Conservation (phyloP, 2,797 vertebrate genomes). For the Centroberyx gerrardi region DNA sequence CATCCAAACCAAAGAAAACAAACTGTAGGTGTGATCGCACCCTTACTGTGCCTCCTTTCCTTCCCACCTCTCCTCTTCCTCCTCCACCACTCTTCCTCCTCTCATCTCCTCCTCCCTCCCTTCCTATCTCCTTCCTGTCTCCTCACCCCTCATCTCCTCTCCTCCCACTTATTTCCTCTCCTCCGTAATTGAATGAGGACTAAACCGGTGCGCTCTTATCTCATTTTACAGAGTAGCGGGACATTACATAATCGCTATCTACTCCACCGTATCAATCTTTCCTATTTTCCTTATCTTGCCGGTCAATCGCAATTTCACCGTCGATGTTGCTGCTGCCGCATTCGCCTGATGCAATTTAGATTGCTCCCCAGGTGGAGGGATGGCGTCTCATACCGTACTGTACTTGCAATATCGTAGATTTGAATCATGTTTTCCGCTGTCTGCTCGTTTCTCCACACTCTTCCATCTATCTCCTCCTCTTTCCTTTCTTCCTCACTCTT, state of each 20-base stretch:
- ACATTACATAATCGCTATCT: constrained; percentile 48
- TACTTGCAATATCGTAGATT: constrained; percentile 31
- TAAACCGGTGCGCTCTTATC: constrained; percentile 46
- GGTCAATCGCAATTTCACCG: constrained; percentile 53
- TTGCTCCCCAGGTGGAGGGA: constrained; percentile 59
- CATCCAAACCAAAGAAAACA: too few relatives aligned
- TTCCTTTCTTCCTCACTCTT: neutral
- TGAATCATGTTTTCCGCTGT: constrained; percentile 32
- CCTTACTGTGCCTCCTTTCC: too few relatives aligned
- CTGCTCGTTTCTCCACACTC: constrained; percentile 4
- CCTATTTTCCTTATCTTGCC: constrained; percentile 58
- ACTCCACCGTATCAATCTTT: constrained; percentile 52
- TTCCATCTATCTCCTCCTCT: neutral
- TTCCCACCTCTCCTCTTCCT: neutral
- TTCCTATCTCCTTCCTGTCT: neutral
- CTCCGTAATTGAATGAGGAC: constrained; percentile 41
- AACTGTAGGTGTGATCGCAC: too few relatives aligned
- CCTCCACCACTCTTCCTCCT: neutral
- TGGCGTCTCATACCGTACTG: constrained; percentile 45
- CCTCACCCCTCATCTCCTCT: neutral
- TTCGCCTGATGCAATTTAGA: constrained; percentile 78
- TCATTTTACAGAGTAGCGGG: constrained; percentile 31
- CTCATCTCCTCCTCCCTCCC: neutral
- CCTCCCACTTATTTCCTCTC: constrained; percentile 1
- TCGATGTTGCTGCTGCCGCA: constrained; percentile 34